Percentiles rank a stretch among this genome's conserved stretches.
phyloP scores from a whole-genome alignment of 2,888 invertebrate genomes.

The Nephrotoma appendiculata region DNA sequence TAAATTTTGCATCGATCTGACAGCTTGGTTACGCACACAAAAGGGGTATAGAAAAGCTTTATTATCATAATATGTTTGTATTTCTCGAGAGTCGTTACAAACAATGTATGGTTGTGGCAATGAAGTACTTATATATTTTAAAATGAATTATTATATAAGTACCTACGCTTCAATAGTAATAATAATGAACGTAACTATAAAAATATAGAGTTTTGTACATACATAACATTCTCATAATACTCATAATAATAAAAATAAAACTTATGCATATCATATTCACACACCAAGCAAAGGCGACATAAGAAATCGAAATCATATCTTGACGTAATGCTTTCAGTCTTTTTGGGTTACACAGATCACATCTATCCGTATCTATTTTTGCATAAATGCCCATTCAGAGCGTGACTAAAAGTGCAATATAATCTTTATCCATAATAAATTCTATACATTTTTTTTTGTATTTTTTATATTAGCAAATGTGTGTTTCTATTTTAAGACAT shows the following conservation, averaged over 20 bases:
- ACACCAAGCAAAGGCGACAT: neutral
- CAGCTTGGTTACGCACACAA: too few relatives aligned
- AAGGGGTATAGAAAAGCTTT: too few relatives aligned
- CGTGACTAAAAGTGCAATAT: slow-evolving; percentile 1
- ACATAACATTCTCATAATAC: neutral
- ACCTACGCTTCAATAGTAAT: neutral
- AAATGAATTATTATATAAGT: neutral
- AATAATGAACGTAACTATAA: neutral
- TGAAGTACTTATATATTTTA: too few relatives aligned
- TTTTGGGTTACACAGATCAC: neutral
- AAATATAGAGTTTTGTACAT: neutral
- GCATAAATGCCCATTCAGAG: slow-evolving; percentile 3
- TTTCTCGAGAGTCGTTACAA: too few relatives aligned
- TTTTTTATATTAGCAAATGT: neutral
- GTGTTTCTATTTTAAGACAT: neutral
- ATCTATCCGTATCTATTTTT: neutral
- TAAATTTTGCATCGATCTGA: too few relatives aligned
- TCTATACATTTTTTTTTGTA: neutral
- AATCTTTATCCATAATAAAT: neutral
- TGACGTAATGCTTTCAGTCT: neutral
- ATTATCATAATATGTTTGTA: too few relatives aligned
- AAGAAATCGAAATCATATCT: neutral
- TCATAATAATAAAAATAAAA: neutral
- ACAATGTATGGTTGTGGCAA: too few relatives aligned
- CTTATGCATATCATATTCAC: neutral